A percentile compares a stretch with the other conserved stretches of the same genome.
phyloP scores from a whole-genome alignment of 2,888 invertebrate genomes.

The Auanema freiburgensis region DNA sequence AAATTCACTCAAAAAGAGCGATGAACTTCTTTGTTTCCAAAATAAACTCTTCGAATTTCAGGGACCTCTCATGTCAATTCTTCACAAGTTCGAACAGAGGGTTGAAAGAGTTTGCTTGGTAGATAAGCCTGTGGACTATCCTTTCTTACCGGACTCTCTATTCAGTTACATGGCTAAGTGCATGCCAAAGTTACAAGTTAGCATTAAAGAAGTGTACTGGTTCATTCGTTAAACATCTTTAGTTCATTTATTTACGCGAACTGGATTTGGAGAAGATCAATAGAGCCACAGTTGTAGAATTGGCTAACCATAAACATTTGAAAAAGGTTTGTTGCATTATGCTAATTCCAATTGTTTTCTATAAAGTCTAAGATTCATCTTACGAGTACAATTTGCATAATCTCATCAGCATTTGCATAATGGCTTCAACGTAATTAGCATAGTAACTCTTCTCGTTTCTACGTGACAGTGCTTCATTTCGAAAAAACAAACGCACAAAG shows the following conservation, averaged over 20 bases:
- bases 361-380: too few species aligned
- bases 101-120: constrained; percentile 64
- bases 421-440: too few species aligned
- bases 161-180: constrained; percentile 61
- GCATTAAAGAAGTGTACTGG: background rate
- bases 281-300: constrained; percentile 58
- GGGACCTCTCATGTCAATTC: constrained; percentile 53
- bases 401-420: too few species aligned
- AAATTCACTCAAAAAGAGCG: constrained; percentile 6
- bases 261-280: constrained; percentile 64
- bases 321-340: constrained; percentile 51
- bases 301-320: constrained; percentile 55
- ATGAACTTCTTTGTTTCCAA: constrained; percentile 7
- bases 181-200: constrained; percentile 59
- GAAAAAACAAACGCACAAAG: too few species aligned
- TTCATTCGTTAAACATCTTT: constrained; percentile 19
- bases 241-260: constrained; percentile 64
- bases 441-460: too few species aligned
- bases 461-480: too few species aligned
- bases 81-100: constrained; percentile 54
- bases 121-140: constrained; percentile 64
- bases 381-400: too few species aligned
- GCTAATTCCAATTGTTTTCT: too few species aligned
- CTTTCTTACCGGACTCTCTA: constrained; percentile 63
- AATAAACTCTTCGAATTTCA: constrained; percentile 26